Evolutionary conservation across 1,140 invertebrate species (phyloP), one percentile per base, ranked within the genome.

Genomic region (Eumaeus atala): DNA sequence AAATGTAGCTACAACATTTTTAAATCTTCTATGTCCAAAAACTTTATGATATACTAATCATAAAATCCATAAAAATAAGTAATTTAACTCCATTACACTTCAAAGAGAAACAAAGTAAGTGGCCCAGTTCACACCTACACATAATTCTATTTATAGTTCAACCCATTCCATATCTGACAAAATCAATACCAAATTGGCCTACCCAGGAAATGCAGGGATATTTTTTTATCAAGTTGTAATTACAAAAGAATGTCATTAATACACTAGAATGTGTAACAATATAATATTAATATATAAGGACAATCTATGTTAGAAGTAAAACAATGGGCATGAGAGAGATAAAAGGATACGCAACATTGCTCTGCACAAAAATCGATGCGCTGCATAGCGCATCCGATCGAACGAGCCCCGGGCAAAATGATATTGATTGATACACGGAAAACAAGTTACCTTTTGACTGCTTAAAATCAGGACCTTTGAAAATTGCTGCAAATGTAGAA

Each of bases 401-500:
- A 37, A 10, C 35, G 35, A 63, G 17, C 53, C 59, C 57, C 44
- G 56, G 49, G 54, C 60, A 66, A 12, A 51, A 54, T 37, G 14
- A 11, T 11, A 48, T 38, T 17, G 12, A 18, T 5, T 44, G 21
- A 55, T 12, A 55, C 10, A 36, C 7, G 44, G 35, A 47, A 52
- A 50, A 53, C 48, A 54, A 50, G 58, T 67, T 65, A 79, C 81
- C 78, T 67, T 74, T 59, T 6, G 65, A 37, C 40, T 50, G 54
- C 50, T 74, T 72, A 17, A 62, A 53, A 10, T 70, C 72, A 0
- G 62, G 36, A 38, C 44, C 52, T 40, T 54, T 57, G 38, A 80
- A 83, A 17, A 80, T 28, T 1, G 74, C 69, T 17, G 70, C 54
- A 5, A 84, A 59, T 0, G 64, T 67, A 7, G 77, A 71, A 51